phyloP scores from a whole-genome alignment of 1,140 invertebrate genomes.

The Pogonus chalceus region DNA sequence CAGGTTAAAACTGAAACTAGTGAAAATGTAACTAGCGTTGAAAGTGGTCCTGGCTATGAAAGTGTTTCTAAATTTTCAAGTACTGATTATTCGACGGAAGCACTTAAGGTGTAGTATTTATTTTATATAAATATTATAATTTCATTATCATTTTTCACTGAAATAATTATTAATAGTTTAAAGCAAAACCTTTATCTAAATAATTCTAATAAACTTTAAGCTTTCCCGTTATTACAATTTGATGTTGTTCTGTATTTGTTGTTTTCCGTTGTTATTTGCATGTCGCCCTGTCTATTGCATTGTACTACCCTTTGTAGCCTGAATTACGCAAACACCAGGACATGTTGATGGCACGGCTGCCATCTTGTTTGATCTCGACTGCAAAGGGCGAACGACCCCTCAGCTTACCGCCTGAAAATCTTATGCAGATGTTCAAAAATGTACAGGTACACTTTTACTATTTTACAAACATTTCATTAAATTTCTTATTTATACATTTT shows the following conservation, averaged over 20 bases:
- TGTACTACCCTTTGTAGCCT: neutral
- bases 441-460: constrained; percentile 15
- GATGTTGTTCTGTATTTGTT: neutral
- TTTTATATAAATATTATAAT: neutral
- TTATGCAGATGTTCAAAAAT: constrained; percentile 11
- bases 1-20: neutral
- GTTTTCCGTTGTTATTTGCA: neutral
- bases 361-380: constrained; percentile 3
- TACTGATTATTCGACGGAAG: neutral
- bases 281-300: neutral
- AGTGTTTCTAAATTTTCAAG: no score
- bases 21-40: neutral
- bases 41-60: neutral
- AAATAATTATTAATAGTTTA: neutral
- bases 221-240: neutral
- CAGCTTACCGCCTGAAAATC: constrained; percentile 10
- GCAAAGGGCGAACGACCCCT: constrained; percentile 4
- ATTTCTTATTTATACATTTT: no score
- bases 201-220: neutral
- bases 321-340: neutral
- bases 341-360: neutral
- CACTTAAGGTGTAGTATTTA: neutral
- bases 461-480: no score
- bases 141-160: neutral
- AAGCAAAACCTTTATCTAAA: neutral